A percentile compares a stretch with the other conserved stretches of the same genome.
Conservation (phyloP, 2,888 invertebrate species). For the Hipparchia sbordonii region DNA sequence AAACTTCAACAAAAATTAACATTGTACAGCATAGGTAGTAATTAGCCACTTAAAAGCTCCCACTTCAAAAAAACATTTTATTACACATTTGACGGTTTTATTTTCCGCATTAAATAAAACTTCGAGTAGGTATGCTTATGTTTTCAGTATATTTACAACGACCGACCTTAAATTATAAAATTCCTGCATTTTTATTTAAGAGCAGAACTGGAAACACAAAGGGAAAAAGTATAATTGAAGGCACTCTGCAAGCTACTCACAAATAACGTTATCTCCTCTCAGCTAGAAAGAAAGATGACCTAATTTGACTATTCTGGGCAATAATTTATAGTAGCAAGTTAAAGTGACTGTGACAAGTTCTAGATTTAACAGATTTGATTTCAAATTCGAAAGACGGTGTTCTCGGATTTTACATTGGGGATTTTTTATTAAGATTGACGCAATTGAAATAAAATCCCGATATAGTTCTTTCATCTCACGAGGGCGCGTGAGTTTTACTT, state of each 20-base stretch:
- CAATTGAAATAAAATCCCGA: too few species aligned
- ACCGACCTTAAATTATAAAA: slow-evolving; percentile 5
- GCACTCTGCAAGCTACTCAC: slow-evolving; percentile 15
- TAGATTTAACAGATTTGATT: neutral
- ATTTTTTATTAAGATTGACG: too few species aligned
- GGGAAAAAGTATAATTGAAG: slow-evolving; percentile 20
- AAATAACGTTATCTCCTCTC: slow-evolving; percentile 23
- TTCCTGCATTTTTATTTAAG: slow-evolving; percentile 20
- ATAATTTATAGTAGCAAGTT: slow-evolving; percentile 13
- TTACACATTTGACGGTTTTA: neutral
- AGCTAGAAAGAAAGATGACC: slow-evolving; percentile 25
- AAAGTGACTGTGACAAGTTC: neutral
- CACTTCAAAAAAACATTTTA: too few species aligned
- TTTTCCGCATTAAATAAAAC: neutral
- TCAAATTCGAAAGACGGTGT: neutral
- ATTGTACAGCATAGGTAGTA: too few species aligned
- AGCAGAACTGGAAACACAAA: slow-evolving; percentile 13
- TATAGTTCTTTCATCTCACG: too few species aligned
- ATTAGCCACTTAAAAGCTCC: too few species aligned
- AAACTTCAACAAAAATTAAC: too few species aligned
- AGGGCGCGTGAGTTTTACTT: too few species aligned
- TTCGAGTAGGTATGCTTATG: neutral
- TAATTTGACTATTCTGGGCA: slow-evolving; percentile 12
- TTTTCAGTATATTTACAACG: slow-evolving; percentile 7
- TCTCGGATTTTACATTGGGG: too few species aligned